Percentiles rank a stretch among this genome's conserved stretches.
These are phyloP conservation scores for Drosophila sucinea DNA, from an alignment of 1,140 invertebrate genomes.

Conservation along the genomic window DNA sequence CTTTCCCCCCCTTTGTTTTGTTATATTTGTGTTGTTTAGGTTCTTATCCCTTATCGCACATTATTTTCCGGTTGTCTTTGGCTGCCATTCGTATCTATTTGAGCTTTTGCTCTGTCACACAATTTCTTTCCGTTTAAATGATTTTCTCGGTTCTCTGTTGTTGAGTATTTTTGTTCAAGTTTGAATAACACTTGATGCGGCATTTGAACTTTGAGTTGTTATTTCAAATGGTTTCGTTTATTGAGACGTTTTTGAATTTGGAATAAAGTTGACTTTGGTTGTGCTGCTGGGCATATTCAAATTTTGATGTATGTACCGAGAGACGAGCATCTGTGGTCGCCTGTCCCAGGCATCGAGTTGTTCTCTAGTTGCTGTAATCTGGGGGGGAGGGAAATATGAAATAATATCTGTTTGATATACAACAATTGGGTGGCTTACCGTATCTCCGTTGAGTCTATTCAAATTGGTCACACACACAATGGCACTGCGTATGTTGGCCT, in stretches of 20 bases:
- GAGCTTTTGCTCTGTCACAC: slow-evolving; percentile 42
- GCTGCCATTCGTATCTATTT: slow-evolving; percentile 54
- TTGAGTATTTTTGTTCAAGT: slow-evolving; percentile 21
- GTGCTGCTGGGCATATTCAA: neutral
- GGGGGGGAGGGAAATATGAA: neutral
- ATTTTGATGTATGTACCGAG: slow-evolving; percentile 10
- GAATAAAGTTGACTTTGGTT: neutral
- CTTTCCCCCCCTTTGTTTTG: slow-evolving; percentile 48
- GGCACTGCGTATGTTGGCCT: slow-evolving; percentile 92
- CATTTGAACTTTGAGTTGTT: slow-evolving; percentile 48
- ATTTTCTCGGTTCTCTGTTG: slow-evolving; percentile 31
- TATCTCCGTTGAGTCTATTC: slow-evolving; percentile 96
- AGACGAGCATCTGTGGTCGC: slow-evolving; percentile 3
- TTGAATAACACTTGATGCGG: slow-evolving; percentile 38
- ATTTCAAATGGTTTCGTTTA: slow-evolving; percentile 35
- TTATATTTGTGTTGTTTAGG: slow-evolving; percentile 42
- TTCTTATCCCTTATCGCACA: slow-evolving; percentile 42
- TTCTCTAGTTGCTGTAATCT: neutral
- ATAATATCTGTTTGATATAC: neutral
- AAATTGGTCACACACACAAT: slow-evolving; percentile 93
- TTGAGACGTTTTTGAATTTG: slow-evolving; percentile 27
- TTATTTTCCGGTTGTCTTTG: slow-evolving; percentile 58
- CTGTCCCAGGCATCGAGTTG: neutral
- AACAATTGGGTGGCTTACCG: slow-evolving; percentile 85
- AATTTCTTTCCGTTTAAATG: slow-evolving; percentile 58